Evolutionary conservation across 2,888 invertebrate genomes (phyloP), one percentile per base, ranked within the genome.

Genomic region (Bugulina stolonifera): DNA sequence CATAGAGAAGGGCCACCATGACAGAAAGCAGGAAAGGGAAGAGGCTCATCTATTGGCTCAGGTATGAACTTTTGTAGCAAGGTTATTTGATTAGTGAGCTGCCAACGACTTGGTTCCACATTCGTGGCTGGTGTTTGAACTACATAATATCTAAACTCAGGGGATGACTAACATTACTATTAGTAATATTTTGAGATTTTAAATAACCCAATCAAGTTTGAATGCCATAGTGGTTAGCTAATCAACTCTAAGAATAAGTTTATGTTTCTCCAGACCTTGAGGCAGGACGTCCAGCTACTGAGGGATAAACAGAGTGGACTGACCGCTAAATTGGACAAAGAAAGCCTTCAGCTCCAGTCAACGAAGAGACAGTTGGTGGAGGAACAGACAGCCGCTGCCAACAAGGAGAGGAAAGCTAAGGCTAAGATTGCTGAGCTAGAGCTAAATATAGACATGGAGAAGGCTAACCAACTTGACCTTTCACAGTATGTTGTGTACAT

Each of bases 401-500:
- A 64, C n/a, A 27, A 32, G 32, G 64, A 64, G 64, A 27, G 64
- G 14, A 22, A 34, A 10, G 14, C 27, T 22, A 64, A 64, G 32
- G 18, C 29, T 18, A 22, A 64, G 5, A 32, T 64, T 14, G 27
- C 64, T 34, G 5, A 64, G 64, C 64, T 32, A 32, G 64, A 27
- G 10, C 29, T 64, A 3, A 64, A 22, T 10, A 27, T 64, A 3
- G 64, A 64, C 27, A 64, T 34, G 34, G 64, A 64, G n/a, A 27
- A 27, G 32, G 64, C 64, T 3, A 64, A 34, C 14, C 64, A 64
- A 10, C 32, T 64, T 5, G 64, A 64, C 14, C 64, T 64, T 3
- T 64, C 64, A 10, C 32, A 64, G 64, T 64, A 27, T 25, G 64
- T 64, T 18, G n/a, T n/a, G n/a, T n/a, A n/a, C n/a, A n/a, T n/a